These are phyloP conservation scores for Brachynemurus nebulosus DNA, from an alignment of 2,888 invertebrate genomes.

Conservation along the genomic window DNA sequence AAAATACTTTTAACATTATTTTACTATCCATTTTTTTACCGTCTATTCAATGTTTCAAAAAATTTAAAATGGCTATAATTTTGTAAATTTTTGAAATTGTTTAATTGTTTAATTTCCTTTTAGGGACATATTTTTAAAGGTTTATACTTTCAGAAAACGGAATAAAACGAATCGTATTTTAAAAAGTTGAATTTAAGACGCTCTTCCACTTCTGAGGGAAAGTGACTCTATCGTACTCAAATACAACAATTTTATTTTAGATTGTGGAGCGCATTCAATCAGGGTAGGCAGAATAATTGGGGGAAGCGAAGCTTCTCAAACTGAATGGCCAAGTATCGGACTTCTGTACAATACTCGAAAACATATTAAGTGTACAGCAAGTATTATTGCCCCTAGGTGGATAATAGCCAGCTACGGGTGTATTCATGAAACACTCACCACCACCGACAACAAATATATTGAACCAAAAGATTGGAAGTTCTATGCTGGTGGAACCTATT, in stretches of 20 bases:
- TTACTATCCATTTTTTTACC: no score
- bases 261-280: constrained; percentile 30
- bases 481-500: constrained; percentile 28
- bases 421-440: constrained; percentile 20
- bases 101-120: no score
- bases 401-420: constrained; percentile 36
- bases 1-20: no score
- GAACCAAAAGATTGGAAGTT: constrained; percentile 25
- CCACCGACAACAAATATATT: constrained; percentile 7
- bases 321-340: constrained; percentile 43
- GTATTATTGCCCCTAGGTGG: constrained; percentile 35
- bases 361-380: constrained; percentile 35
- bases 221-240: no score
- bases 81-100: no score
- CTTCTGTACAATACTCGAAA: constrained; percentile 33
- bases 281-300: constrained; percentile 34
- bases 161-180: no score
- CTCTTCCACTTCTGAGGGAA: no score
- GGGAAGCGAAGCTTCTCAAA: constrained; percentile 33
- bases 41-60: no score
- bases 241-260: constrained; percentile 22
- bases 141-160: no score
- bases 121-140: no score
- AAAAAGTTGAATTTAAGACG: no score
- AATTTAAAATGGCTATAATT: no score